Evolutionary conservation across 2,113 vertebrate genomes (phyloP), one percentile per base, ranked within the genome.

Genomic region (Tragelaphus strepsiceros): DNA sequence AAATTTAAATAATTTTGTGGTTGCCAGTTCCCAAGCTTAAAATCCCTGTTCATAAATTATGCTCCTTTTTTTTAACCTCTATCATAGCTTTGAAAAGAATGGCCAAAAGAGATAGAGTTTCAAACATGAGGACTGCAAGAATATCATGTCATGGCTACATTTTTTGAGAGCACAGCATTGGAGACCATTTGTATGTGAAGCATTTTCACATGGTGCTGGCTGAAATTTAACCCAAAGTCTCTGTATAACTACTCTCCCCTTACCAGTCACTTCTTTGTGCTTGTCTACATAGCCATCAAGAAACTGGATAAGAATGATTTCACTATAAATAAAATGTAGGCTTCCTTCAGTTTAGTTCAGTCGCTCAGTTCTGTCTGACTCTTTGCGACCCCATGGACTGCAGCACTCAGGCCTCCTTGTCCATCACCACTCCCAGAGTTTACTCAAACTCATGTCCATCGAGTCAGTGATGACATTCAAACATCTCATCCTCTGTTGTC

Each of bases 21-120:
- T 96, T 98, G 93, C 96, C 92, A 94, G 78, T 98, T 98, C 97
- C 93, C 96, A 98, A 96, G 97, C 88, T 96, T 92, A 95, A 98
- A 97, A 97, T 90, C 43, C 91, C 93, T 97, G 98, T 91, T 97
- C 84, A 71, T 97, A 95, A 95, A 92, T 98, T 96, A 90, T 93
- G 85, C 49, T 95, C 91, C 53, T 94, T 54, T 98, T 97, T 21
- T 35, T 35, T 94, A 92, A 98, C 88, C 91, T 88, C 24, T 87
- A 94, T 94, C 56, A 24, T 92, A 49, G 12, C 32, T 93, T 97
- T 97, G 62, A 93, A 35, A 85, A 94, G 54, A 95, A 88, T 32
- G 77, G 83, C 89, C 91, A 89, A 96, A 81, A 54, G 96, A 89
- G 88, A 96, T 95, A 96, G 95, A 97, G 89, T 97, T 97, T 98